Evolutionary conservation across 1,140 invertebrate species (phyloP), one percentile per base, ranked within the genome.

Genomic region (Sesamia nonagrioides): DNA sequence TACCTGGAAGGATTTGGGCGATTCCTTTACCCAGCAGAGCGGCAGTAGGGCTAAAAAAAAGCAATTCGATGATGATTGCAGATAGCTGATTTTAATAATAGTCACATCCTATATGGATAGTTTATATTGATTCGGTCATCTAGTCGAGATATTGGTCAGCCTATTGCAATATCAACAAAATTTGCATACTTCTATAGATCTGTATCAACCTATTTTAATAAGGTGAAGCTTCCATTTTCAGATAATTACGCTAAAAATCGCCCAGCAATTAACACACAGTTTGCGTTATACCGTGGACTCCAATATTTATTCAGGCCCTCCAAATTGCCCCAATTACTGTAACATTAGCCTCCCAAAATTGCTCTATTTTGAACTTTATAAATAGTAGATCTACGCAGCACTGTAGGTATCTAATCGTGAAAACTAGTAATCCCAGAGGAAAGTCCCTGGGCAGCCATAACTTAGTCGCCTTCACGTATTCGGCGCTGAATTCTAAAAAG

Each of bases 351-450:
- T 15, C 13, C 18, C 2, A 68, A 68, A 68, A 45, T 45, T 27
- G 11, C 63, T 45, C 42, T 68, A 68, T 68, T 68, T 68, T 68
- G 18, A 48, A 68, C 63, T 27, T 68, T 68, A 68, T 68, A 68
- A 68, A 68, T 68, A 68, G 48, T 68, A 68, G 35, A 68, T 68
- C 37, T 68, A 68, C 60, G 63, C 42, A 68, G 63, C 40, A 5
- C 37, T 48, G 11, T 37, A 40, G 58, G 37, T 68, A 68, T 21
- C 63, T 68, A 68, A 68, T 68, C 63, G 63, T 68, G 50, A 48
- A 27, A 68, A 68, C 63, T 68, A 68, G 63, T 68, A 50, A 48
- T 68, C 42, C 63, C 63, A n/a, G 1, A 68, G 42, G 42, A 5
- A 15, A 48, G 9, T 68, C 63, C 63, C 63, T 50, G 42, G 63